A percentile compares a stretch with the other conserved stretches of the same genome.
phyloP scores from a whole-genome alignment of 2,797 vertebrate genomes.

The Aulostomus chinensis region DNA sequence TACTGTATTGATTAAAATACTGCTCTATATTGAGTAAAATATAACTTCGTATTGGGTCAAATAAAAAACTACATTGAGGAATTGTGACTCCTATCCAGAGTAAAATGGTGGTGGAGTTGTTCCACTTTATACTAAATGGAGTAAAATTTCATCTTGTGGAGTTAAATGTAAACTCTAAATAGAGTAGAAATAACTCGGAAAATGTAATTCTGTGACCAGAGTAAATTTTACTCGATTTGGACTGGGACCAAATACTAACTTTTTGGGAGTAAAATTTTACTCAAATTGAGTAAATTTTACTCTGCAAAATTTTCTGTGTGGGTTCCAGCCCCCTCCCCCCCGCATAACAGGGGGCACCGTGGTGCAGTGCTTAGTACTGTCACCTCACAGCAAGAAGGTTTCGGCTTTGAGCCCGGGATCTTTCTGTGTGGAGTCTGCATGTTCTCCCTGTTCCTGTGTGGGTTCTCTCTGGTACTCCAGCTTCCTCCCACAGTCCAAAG shows the following conservation, averaged over 20 bases:
- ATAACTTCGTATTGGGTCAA: slow-evolving; percentile 3
- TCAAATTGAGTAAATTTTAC: neutral
- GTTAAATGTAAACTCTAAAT: no score
- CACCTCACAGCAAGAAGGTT: no score
- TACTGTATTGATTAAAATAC: neutral
- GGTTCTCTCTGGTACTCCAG: no score
- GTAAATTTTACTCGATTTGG: neutral
- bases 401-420: no score
- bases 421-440: no score
- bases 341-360: no score
- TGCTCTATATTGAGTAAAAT: slow-evolving; percentile 4
- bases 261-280: neutral
- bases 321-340: no score
- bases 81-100: neutral
- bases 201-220: neutral
- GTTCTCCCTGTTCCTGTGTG: no score
- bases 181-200: neutral
- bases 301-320: neutral
- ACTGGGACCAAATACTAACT: neutral
- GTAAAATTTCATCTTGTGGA: slow-evolving; percentile 5
- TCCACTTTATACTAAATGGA: neutral
- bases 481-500: no score
- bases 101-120: slow-evolving; percentile 9
- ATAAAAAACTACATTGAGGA: neutral
- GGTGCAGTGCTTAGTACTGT: no score